Evolutionary conservation across 1,140 invertebrate genomes (phyloP).

Genomic region (Capitella teleta): DNA sequence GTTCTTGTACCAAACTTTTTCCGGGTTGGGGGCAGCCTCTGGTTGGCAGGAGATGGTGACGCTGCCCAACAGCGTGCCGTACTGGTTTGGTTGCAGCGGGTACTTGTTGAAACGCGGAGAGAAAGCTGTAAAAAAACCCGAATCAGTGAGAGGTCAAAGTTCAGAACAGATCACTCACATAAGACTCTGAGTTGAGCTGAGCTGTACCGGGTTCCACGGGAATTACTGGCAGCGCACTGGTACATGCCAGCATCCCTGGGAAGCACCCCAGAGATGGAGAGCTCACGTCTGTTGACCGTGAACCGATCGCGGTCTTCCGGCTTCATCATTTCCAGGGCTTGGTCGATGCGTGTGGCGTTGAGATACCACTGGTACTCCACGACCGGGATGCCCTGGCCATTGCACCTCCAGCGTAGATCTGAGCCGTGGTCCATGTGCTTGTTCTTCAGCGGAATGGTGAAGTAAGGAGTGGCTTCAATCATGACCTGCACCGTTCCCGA

Average conservation of each 20-base stretch:
- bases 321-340: background rate
- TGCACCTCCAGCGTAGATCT: conserved; percentile 78
- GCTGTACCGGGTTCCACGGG: conserved; percentile 71
- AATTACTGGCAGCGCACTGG: conserved; percentile 83
- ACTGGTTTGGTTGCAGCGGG: conserved; percentile 75
- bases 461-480: conserved; percentile 68
- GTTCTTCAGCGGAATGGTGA: conserved; percentile 64
- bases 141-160: too few relatives aligned
- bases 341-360: conserved; percentile 1
- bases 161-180: conserved; percentile 9
- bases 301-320: conserved; percentile 37
- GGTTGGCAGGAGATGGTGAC: conserved; percentile 84
- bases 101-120: conserved; percentile 81
- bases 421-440: conserved; percentile 73
- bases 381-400: conserved; percentile 29
- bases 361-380: conserved; percentile 23
- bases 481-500: background rate
- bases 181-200: conserved; percentile 75
- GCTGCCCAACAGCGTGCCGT: conserved; percentile 80
- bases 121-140: conserved; percentile 52
- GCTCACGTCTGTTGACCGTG: conserved; percentile 66
- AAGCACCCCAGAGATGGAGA: conserved; percentile 58
- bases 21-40: conserved; percentile 82
- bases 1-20: conserved; percentile 81
- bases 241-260: conserved; percentile 80